Base-by-base conservation (phyloP, 2,888 invertebrate genomes). In the Argyra leucocephala region DNA sequence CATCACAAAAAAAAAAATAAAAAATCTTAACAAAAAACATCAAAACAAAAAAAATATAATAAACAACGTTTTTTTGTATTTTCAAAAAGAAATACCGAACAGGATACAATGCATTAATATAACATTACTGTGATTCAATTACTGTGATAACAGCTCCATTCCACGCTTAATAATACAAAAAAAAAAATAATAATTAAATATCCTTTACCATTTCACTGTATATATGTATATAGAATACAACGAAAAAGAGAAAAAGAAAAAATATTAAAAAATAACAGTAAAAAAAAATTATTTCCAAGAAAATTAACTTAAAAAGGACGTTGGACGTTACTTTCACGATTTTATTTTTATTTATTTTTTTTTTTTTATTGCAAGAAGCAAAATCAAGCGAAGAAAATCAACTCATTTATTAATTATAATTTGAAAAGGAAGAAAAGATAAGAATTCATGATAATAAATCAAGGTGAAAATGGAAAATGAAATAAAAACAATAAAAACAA, bases 311-410 rank as follows among this genome's bases (percentile, higher is more conserved):
- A 48, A 48, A 48, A 48, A 48, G 48, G 48, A 48, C 48, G 48
- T 48, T 48, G 15, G 48, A 48, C 18, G 48, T 48, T 48, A 18
- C 4, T n/a, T n/a, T n/a, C n/a, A n/a, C n/a, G n/a, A n/a, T n/a
- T n/a, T n/a, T n/a, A n/a, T n/a, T n/a, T n/a, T n/a, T n/a, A n/a
- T n/a, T n/a, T n/a, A n/a, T n/a, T n/a, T n/a, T n/a, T n/a, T n/a
- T n/a, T n/a, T n/a, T n/a, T n/a, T n/a, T n/a, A n/a, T n/a, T n/a
- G n/a, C n/a, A n/a, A n/a, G 18, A 48, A 48, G 15, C 48, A 15
- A n/a, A 48, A 48, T 48, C 48, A 48, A 48, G 48, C 48, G n/a
- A 48, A 48, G 48, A 48, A 48, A 48, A 48, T 48, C 48, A 48
- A 48, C 48, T 48, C 48, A 48, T 48, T 48, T 48, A 48, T 48